phyloP scores from a whole-genome alignment of 2,113 vertebrate genomes.

The Amphiprion ocellaris region DNA sequence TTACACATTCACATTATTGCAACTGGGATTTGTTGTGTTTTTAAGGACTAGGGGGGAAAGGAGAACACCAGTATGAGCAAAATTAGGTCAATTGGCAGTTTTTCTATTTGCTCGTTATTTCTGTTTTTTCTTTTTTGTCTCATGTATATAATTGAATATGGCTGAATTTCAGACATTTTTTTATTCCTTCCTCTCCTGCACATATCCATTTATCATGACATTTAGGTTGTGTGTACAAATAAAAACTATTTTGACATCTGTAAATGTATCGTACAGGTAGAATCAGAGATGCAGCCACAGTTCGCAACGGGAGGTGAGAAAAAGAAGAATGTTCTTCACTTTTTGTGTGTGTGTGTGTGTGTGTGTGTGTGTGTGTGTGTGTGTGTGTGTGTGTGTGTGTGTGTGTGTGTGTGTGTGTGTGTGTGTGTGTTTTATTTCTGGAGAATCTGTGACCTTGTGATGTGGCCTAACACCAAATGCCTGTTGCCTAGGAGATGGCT shows the following conservation, averaged over 20 bases:
- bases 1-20: background rate
- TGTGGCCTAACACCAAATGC: constrained; percentile 54
- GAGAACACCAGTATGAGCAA: background rate
- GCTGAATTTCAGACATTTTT: background rate
- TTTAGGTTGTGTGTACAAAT: constrained; percentile 10
- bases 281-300: background rate
- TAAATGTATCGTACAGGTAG: constrained; percentile 3
- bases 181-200: background rate
- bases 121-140: background rate
- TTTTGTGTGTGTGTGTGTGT: no score
- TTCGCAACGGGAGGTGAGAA: background rate
- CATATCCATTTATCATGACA: background rate
- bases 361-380: background rate
- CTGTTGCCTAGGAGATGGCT: constrained; percentile 69
- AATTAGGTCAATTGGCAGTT: constrained; percentile 42
- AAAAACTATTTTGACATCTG: background rate
- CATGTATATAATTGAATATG: background rate
- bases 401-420: no score
- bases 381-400: background rate
- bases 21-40: background rate
- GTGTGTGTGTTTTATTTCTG: constrained; percentile 20
- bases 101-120: constrained; percentile 4
- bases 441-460: constrained; percentile 61
- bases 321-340: background rate
- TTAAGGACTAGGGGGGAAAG: background rate